Evolutionary conservation across 2,113 vertebrate genomes (phyloP), one percentile per base, ranked within the genome.

Genomic region (Carettochelys insculpta): DNA sequence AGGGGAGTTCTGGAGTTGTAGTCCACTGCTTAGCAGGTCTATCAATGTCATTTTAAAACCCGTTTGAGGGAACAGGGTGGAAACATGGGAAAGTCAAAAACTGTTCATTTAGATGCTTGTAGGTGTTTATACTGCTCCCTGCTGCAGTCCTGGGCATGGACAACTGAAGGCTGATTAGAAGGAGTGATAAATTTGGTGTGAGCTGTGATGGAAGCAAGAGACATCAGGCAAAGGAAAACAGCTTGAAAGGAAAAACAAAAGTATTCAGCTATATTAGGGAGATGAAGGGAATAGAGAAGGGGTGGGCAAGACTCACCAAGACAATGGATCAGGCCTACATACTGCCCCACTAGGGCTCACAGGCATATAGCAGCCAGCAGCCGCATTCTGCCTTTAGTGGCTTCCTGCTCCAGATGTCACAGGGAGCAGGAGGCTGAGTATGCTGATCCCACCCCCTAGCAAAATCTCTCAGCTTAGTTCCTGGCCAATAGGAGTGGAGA

Each of bases 181-280:
- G 20, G 17, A 8, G 31, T 43, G 0, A 0, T 3, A 79, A 56
- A 24, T 11, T 22, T 6, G 27, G 38, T 53, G 82, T 27, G 19
- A 2, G 2, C 54, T 58, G 5, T 5, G 16, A 61, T 7, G 11
- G 41, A 56, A 93, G 11, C 6, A 92, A 34, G 56, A 95, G 82
- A 65, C 0, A 2, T 34, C 34, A 61, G 53, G 38, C 34, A 61
- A 58, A 76, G 34, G 61, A 51, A 1, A n/a, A 20, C 24, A 61
- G 2, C 78, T 79, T 61, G 41, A 87, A 65, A 81, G 61, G 83
- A 54, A 22, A 45, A 76, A 50, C 5, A 27, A 51, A 87, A 53
- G 85, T 10, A 8, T 65, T 25, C 31, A 29, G 1, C 27, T 80
- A 7, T 84, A 86, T 48, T 76, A 71, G 19, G 38, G n/a, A 41